phyloP scores from a whole-genome alignment of 2,888 invertebrate species.

The Ormyrus pomaceus region DNA sequence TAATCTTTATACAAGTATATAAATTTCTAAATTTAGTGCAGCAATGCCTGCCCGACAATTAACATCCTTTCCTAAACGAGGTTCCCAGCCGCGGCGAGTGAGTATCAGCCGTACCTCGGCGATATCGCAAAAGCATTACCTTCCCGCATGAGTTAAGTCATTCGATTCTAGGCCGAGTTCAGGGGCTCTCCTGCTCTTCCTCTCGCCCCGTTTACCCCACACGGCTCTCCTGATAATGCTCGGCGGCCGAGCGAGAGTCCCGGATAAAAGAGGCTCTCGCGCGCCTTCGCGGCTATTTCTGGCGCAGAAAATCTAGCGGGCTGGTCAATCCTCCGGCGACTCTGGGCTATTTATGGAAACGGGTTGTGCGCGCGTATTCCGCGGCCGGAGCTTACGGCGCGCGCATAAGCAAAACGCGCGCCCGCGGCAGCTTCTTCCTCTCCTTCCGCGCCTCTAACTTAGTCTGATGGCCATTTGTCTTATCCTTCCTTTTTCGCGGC shows the following conservation, averaged over 20 bases:
- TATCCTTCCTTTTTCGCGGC: too few relatives aligned
- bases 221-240: background rate
- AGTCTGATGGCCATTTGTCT: background rate
- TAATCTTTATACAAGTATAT: too few relatives aligned
- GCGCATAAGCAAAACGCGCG: background rate
- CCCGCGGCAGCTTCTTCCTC: background rate
- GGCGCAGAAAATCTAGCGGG: slow-evolving; percentile 65
- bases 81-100: background rate
- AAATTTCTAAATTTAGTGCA: too few relatives aligned
- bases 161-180: slow-evolving; percentile 1
- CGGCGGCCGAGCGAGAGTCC: background rate
- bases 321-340: slow-evolving; percentile 66
- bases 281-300: slow-evolving; percentile 64
- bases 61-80: too few relatives aligned
- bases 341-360: slow-evolving; percentile 65
- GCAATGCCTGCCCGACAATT: too few relatives aligned
- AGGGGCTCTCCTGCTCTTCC: background rate
- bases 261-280: slow-evolving; percentile 35
- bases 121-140: background rate
- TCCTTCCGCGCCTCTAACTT: background rate
- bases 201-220: background rate
- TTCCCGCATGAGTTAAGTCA: background rate
- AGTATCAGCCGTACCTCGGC: background rate
- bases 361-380: slow-evolving; percentile 47
- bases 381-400: slow-evolving; percentile 40